Conservation (phyloP, 2,113 vertebrate species). For the Centropristis striata region DNA sequence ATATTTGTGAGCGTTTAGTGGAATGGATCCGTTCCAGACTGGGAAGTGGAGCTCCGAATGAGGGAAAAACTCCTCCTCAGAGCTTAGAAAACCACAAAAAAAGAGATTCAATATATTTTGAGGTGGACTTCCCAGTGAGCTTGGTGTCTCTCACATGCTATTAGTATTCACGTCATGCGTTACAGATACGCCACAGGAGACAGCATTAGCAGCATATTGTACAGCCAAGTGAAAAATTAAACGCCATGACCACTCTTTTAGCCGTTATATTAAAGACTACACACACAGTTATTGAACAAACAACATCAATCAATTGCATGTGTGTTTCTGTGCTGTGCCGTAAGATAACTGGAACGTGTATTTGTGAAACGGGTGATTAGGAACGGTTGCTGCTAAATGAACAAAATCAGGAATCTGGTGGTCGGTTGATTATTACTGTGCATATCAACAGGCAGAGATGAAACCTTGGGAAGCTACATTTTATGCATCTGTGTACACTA, state of each 20-base stretch:
- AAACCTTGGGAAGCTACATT: not conserved
- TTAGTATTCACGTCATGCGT: slow-evolving; percentile 49
- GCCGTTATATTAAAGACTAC: slow-evolving; percentile 8
- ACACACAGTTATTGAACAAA: slow-evolving; percentile 32
- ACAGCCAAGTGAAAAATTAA: slow-evolving; percentile 41
- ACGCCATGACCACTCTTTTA: slow-evolving; percentile 34
- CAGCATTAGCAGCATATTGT: slow-evolving; percentile 34
- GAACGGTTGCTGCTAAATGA: not conserved
- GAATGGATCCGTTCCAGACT: slow-evolving; percentile 22
- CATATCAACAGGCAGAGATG: not conserved
- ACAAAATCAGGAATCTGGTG: not conserved
- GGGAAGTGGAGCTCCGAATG: not conserved
- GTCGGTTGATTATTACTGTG: not conserved
- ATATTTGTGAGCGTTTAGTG: slow-evolving; percentile 9
- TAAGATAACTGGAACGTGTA: not conserved
- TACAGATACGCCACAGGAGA: slow-evolving; percentile 25
- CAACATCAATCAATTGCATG: slow-evolving; percentile 21
- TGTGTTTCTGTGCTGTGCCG: slow-evolving; percentile 11
- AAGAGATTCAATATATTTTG: slow-evolving; percentile 5
- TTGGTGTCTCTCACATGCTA: slow-evolving; percentile 11
- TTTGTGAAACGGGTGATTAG: slow-evolving; percentile 11
- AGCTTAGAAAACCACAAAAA: slow-evolving; percentile 5
- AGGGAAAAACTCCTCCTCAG: not conserved
- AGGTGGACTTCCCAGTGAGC: slow-evolving; percentile 23
- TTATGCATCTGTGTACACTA: not conserved